These are phyloP conservation scores for Heteromormyrus szaboi DNA, from an alignment of 2,797 vertebrate species.

Conservation along the genomic window DNA sequence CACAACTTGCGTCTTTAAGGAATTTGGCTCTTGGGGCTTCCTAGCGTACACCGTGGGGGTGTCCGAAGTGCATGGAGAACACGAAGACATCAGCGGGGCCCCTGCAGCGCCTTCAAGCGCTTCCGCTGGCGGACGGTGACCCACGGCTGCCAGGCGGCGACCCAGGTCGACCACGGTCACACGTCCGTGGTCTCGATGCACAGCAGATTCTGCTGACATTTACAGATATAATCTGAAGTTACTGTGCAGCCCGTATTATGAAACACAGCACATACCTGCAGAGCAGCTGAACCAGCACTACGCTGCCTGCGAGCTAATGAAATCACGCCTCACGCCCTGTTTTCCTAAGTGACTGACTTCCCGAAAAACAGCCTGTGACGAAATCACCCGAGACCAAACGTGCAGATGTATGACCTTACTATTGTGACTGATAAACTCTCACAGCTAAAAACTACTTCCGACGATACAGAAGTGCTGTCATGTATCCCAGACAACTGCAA, in stretches of 20 bases:
- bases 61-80: background rate
- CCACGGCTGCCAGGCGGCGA: background rate
- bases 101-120: background rate
- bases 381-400: background rate
- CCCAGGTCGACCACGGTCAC: background rate
- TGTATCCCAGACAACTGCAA: background rate
- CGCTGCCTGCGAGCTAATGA: background rate
- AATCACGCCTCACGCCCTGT: background rate
- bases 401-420: background rate
- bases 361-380: background rate
- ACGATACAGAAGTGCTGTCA: background rate
- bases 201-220: background rate
- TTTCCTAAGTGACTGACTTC: background rate
- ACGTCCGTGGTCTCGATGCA: background rate
- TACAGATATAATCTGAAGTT: background rate
- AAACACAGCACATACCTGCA: background rate
- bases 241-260: background rate
- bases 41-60: background rate
- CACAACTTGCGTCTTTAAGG: background rate
- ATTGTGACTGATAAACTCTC: background rate
- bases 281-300: background rate
- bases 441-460: background rate
- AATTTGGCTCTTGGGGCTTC: background rate
- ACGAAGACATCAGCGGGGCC: background rate
- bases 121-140: background rate